These are phyloP conservation scores for Ostrea denselamellosa DNA, from an alignment of 1,140 invertebrate species.

Conservation along the genomic window DNA sequence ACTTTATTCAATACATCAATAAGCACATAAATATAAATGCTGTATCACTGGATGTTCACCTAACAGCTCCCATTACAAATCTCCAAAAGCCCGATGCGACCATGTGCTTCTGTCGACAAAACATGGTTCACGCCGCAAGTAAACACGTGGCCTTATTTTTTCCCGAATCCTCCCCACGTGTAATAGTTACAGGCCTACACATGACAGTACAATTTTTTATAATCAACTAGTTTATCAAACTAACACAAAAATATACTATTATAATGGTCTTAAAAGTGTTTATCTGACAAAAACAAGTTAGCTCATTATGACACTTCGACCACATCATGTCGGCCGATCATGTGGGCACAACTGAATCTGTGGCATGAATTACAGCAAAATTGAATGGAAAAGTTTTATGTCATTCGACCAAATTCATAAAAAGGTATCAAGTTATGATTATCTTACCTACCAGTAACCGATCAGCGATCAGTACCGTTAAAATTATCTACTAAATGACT, in stretches of 20 bases:
- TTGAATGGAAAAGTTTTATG: slow-evolving; percentile 28
- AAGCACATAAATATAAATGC: no score
- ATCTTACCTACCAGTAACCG: background rate
- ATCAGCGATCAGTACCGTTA: background rate
- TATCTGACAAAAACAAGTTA: slow-evolving; percentile 16
- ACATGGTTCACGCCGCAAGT: background rate
- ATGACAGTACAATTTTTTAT: slow-evolving; percentile 22
- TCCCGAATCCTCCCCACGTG: slow-evolving; percentile 16
- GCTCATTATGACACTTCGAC: slow-evolving; percentile 33
- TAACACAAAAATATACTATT: background rate
- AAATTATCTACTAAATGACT: background rate
- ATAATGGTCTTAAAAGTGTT: background rate
- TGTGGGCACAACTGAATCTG: background rate
- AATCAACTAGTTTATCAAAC: background rate
- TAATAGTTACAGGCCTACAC: slow-evolving; percentile 1
- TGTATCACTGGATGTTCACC: background rate
- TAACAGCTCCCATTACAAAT: no score
- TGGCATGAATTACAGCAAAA: background rate
- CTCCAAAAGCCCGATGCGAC: background rate
- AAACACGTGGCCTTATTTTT: slow-evolving; percentile 32
- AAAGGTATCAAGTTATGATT: background rate
- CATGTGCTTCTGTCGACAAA: slow-evolving; percentile 29
- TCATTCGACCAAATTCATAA: background rate
- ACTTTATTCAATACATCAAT: no score
- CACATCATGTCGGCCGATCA: slow-evolving; percentile 22